A percentile compares a stretch with the other conserved stretches of the same genome.
Conservation (phyloP, 2,888 invertebrate genomes). For the Pseudeuparius sepicola region DNA sequence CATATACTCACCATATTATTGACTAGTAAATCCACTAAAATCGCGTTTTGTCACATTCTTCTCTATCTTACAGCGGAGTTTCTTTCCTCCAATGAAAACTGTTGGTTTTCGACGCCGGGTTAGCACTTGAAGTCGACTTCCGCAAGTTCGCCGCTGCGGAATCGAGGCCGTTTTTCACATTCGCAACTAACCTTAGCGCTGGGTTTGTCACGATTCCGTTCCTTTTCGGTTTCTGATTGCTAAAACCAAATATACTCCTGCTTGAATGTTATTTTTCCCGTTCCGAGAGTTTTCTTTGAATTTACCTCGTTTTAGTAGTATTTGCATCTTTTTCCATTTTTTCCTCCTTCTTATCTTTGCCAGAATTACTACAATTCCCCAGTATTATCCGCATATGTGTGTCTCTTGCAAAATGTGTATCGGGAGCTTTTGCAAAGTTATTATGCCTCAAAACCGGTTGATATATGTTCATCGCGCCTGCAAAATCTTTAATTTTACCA, state of each 20-base stretch:
- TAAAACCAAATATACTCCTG: conserved; percentile 11
- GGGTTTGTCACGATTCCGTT: conserved; percentile 83
- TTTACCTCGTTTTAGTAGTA: conserved; percentile 30
- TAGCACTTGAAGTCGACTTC: conserved; percentile 49
- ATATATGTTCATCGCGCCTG: conserved; percentile 39
- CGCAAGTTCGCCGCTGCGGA: conserved; percentile 52
- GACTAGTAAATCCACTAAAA: conserved; percentile 24
- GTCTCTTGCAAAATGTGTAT: conserved; percentile 80
- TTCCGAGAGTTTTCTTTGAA: conserved; percentile 1
- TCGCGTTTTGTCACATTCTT: conserved; percentile 7
- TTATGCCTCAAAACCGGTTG: conserved; percentile 38
- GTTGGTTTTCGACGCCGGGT: conserved; percentile 56
- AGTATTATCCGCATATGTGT: conserved; percentile 87
- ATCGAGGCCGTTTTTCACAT: conserved; percentile 63
- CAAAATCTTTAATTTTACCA: too few species aligned
- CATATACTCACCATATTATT: conserved; percentile 30
- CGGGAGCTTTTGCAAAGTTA: conserved; percentile 45
- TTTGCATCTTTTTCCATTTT: conserved; percentile 23
- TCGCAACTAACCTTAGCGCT: conserved; percentile 71
- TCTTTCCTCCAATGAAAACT: conserved; percentile 81
- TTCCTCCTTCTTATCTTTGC: conserved; percentile 33
- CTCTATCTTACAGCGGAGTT: conserved; percentile 60
- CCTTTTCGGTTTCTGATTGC: conserved; percentile 55
- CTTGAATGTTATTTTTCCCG: background rate
- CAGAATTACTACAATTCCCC: conserved; percentile 33